phyloP scores from a whole-genome alignment of 2,888 invertebrate species.

The Morpho achilles region DNA sequence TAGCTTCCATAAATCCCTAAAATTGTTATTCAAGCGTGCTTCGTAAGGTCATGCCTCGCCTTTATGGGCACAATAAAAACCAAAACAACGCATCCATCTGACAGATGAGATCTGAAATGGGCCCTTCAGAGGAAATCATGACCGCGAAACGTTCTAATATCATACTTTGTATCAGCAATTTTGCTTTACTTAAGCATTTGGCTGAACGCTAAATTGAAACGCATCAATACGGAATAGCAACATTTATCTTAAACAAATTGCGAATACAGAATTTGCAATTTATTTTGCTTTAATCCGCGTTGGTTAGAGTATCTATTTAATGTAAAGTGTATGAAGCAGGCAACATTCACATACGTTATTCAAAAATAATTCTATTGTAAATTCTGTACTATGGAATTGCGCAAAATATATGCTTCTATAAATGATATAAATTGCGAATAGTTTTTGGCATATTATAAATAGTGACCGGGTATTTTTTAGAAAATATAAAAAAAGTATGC shows the following conservation, averaged over 20 bases:
- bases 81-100: constrained; percentile 66
- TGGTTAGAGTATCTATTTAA: neutral
- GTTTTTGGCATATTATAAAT: too few species aligned
- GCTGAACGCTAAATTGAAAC: neutral
- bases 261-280: neutral
- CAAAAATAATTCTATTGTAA: too few species aligned
- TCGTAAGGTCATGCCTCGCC: constrained; percentile 53
- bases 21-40: constrained; percentile 48
- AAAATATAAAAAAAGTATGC: too few species aligned
- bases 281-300: too few species aligned
- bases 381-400: too few species aligned
- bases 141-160: constrained; percentile 32
- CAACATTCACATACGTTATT: neutral
- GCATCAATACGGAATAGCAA: neutral
- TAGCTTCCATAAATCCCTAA: constrained; percentile 35
- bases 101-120: constrained; percentile 63
- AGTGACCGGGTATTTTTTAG: too few species aligned
- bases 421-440: too few species aligned
- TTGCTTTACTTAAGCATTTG: neutral
- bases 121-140: constrained; percentile 34
- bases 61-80: constrained; percentile 67
- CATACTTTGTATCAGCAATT: constrained; percentile 14
- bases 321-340: neutral
- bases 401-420: too few species aligned
- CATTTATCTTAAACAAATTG: neutral